Base-by-base conservation (phyloP, 2,888 invertebrate species). In the Drosophila anceps region DNA sequence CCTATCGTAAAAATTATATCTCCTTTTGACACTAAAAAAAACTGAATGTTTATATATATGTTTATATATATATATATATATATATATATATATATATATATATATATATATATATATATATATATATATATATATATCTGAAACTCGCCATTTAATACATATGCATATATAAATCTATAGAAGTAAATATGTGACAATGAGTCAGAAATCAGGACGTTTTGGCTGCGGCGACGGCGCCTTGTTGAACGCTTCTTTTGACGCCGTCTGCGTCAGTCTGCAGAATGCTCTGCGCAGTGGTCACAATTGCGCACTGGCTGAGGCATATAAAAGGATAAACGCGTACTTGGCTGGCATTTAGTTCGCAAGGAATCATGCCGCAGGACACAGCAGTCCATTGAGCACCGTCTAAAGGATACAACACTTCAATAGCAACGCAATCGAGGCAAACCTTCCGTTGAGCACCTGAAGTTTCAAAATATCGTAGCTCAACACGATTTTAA, bases 191-290 rank as follows among this genome's bases (percentile, higher is more conserved):
- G 66, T 72, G 48, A 51, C 66, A 74, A 77, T 79, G 82, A 88
- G 87, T 83, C 88, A 91, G 91, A 81, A 85, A 84, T 81, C 90
- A 88, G 91, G 88, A 85, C 87, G 81, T 81, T 90, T 91, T 37
- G 53, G 91, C 91, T 89, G 82, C 81, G 82, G 84, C 84, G 83
- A 76, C 86, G 82, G 83, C 84, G 83, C 89, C 74, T 91, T 91
- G 91, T 83, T 80, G 84, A 87, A 69, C 88, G 90, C 76, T 73
- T 65, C 8, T 63, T 71, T 66, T 64, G 77, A 51, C 80, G 72
- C 63, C 72, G 70, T 71, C 76, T 69, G 68, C 61, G 81, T 79
- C 80, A 81, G 88, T 72, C 83, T 75, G 58, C 60, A 75, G 81
- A 78, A 73, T 79, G 71, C 74, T 79, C 69, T 88, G 84, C 85